Evolutionary conservation across 2,113 vertebrate species (phyloP), one percentile per base, ranked within the genome.

Genomic region (Stegostoma tigrinum): DNA sequence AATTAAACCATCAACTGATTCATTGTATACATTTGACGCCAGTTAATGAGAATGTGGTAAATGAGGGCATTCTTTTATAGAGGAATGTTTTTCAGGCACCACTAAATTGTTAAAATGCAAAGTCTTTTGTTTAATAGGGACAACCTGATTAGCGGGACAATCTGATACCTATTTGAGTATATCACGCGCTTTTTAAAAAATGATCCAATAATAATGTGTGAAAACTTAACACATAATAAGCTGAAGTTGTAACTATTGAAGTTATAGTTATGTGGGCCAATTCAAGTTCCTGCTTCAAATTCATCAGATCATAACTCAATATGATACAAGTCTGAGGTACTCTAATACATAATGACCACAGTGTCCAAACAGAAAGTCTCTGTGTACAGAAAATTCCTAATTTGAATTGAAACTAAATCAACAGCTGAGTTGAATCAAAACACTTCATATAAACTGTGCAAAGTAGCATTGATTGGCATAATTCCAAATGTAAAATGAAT

Each of bases 381-480:
- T 72, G 48, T 30, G 38, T 5, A 72, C 17, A 19, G 68, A 30
- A 95, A 23, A 72, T 30, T 72, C 68, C 1, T 52, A 72, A 45
- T 95, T 95, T 95, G 94, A 95, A 95, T 52, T 45, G 94, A 95
- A 95, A 95, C 94, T 68, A 52, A 95, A 75, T 95, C 75, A 48
- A 95, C 94, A 72, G 94, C 94, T 95, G 94, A 95, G 94, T 72
- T 95, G 67, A 75, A 95, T 95, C 45, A 95, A 95, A 95, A 70
- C 93, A 67, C 93, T 94, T 94, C 93, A 94, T 68, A 48, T 15
- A 94, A 70, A 42, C 68, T 72, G 68, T 30, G 67, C 94, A 95
- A 95, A 95, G 94, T 48, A 72, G 67, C 67, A 75, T 17, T 52
- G 42, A 34, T 95, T 72, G 94, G 94, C 94, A 2, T 52, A 45